Percentiles rank a stretch among this genome's conserved stretches.
Conservation (phyloP, 1,140 invertebrate species). For the Gryllus bimaculatus region DNA sequence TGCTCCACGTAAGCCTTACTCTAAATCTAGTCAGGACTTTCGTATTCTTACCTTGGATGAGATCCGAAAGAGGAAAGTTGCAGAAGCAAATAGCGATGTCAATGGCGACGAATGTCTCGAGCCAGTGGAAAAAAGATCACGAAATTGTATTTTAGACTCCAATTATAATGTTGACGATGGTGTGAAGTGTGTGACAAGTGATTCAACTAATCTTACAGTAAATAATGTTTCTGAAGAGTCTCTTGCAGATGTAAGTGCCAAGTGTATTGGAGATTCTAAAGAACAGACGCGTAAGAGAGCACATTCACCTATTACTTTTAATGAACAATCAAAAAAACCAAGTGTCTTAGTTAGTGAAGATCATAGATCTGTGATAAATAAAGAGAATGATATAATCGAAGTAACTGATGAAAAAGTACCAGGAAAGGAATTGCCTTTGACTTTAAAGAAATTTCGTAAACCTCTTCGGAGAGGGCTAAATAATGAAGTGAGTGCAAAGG, state of each 20-base stretch:
- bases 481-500: not conserved
- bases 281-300: not conserved
- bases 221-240: not conserved
- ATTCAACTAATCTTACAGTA: not conserved
- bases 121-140: not conserved
- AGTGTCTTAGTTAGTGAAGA: not conserved
- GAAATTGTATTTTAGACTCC: not conserved
- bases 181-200: not conserved
- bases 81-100: conserved; percentile 37
- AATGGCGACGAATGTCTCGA: not conserved
- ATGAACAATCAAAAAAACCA: not conserved
- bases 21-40: conserved; percentile 27
- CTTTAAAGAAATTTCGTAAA: not conserved
- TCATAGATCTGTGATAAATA: conserved; percentile 7
- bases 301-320: not conserved
- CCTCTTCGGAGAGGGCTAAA: not conserved
- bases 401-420: conserved; percentile 24
- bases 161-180: not conserved
- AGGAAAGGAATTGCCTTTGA: conserved; percentile 20
- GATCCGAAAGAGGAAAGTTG: conserved; percentile 52
- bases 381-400: not conserved
- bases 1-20: not conserved
- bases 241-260: not conserved
- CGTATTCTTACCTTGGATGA: conserved; percentile 53
- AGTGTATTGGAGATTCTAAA: not conserved